These are phyloP conservation scores for Columbina picui DNA, from an alignment of 2,113 vertebrate species.

Conservation along the genomic window DNA sequence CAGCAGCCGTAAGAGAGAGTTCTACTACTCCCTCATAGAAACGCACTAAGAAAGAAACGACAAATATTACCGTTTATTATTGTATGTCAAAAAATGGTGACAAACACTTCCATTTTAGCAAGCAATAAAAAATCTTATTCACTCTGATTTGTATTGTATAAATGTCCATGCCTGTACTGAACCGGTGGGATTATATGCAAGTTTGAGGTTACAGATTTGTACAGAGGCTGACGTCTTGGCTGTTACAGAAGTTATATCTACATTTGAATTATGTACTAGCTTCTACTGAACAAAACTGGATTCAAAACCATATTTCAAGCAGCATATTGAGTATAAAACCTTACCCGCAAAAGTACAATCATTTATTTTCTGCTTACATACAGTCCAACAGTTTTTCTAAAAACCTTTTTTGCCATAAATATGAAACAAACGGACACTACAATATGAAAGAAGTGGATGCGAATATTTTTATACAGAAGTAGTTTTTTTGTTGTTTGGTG, in stretches of 20 bases:
- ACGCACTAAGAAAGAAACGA: constrained; percentile 79
- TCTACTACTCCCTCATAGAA: constrained; percentile 97
- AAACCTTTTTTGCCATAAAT: not conserved
- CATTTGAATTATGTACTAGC: not conserved
- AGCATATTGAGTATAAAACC: rapidly evolving
- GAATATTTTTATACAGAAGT: not conserved
- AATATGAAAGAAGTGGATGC: not conserved
- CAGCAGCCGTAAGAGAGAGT: constrained; percentile 92
- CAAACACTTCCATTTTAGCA: not conserved
- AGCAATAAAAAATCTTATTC: not conserved
- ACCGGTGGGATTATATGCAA: not conserved
- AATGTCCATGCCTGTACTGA: not conserved
- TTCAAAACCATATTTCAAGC: not conserved
- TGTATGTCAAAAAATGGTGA: not conserved
- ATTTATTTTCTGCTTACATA: not conserved
- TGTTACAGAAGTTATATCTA: not conserved
- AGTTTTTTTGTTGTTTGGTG: not conserved
- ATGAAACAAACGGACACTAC: not conserved
- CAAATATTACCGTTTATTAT: not conserved
- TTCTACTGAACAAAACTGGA: not conserved
- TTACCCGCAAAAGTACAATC: not conserved
- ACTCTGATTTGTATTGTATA: not conserved
- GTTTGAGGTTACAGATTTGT: not conserved
- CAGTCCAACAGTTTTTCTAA: not conserved
- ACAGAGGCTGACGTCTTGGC: not conserved